Percentiles rank a stretch among this genome's conserved stretches.
Evolutionary conservation across 2,113 vertebrate genomes (phyloP).

Genomic region (Bufo bufo): DNA sequence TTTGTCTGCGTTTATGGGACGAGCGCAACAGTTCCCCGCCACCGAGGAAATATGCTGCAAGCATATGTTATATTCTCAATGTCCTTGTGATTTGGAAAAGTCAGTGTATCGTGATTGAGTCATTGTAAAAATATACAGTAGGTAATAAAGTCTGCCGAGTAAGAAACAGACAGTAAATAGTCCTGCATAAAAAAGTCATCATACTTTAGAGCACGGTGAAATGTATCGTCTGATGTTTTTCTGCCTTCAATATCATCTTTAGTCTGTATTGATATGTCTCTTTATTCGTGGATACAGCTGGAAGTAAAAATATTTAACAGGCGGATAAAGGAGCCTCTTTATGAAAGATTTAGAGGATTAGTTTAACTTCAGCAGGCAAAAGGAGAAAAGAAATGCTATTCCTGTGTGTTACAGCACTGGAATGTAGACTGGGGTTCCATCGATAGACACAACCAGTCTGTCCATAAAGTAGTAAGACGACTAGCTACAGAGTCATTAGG

Average conservation of each 20-base stretch:
- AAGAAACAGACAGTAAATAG: constrained; percentile 38
- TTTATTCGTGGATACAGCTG: constrained; percentile 1
- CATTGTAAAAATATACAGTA: constrained; percentile 49
- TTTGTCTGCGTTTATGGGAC: constrained; percentile 32
- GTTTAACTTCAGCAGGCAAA: neutral
- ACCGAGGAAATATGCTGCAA: constrained; percentile 32
- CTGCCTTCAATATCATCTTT: neutral
- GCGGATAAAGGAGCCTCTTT: constrained; percentile 25
- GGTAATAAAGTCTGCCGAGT: neutral
- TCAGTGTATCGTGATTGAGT: constrained; percentile 42
- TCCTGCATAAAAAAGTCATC: constrained; percentile 41
- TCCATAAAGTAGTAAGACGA: too few species aligned
- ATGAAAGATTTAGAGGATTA: constrained; percentile 34
- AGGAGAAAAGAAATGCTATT: neutral
- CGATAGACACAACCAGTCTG: neutral
- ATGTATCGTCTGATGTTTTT: neutral
- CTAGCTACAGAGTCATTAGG: too few species aligned
- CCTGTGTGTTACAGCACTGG: neutral
- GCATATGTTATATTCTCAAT: constrained; percentile 53
- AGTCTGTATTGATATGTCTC: constrained; percentile 15
- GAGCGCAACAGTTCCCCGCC: constrained; percentile 46
- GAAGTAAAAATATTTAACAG: constrained; percentile 27
- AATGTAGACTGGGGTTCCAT: neutral
- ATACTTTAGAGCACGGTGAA: neutral
- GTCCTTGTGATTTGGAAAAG: constrained; percentile 59